A percentile compares a stretch with the other conserved stretches of the same genome.
These are phyloP conservation scores for Xiphydria camelus DNA, from an alignment of 2,888 invertebrate species.

Conservation along the genomic window DNA sequence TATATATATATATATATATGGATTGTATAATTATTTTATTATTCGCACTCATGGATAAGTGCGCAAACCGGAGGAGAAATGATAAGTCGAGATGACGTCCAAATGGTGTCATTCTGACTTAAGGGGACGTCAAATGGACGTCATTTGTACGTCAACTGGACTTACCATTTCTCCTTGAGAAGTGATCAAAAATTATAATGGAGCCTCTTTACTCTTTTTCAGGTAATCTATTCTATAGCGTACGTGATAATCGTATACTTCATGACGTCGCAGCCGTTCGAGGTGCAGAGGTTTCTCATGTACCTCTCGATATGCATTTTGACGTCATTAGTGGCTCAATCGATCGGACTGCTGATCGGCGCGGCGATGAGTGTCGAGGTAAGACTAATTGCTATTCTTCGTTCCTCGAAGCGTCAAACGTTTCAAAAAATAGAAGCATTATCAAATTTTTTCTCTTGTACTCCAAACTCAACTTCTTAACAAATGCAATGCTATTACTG, in stretches of 20 bases:
- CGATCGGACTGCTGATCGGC: slow-evolving; percentile 88
- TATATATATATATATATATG: too few relatives aligned
- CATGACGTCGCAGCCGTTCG: slow-evolving; percentile 94
- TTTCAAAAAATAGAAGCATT: not conserved
- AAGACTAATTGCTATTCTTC: slow-evolving; percentile 29
- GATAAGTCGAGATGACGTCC: too few relatives aligned
- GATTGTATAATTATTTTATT: too few relatives aligned
- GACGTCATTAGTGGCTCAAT: slow-evolving; percentile 90
- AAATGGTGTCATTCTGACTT: too few relatives aligned
- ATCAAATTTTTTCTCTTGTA: not conserved
- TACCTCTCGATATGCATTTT: slow-evolving; percentile 76
- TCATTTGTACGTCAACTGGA: not conserved
- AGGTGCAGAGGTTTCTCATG: slow-evolving; percentile 79
- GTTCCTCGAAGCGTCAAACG: too few relatives aligned
- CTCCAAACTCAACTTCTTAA: not conserved
- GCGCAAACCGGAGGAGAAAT: too few relatives aligned
- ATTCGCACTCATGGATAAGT: too few relatives aligned
- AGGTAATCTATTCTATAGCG: slow-evolving; percentile 55
- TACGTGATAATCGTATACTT: slow-evolving; percentile 82
- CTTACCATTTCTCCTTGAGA: too few relatives aligned
- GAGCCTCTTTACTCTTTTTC: slow-evolving; percentile 21
- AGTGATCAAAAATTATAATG: not conserved
- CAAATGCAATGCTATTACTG: not conserved
- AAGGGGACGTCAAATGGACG: too few relatives aligned
- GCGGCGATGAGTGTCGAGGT: slow-evolving; percentile 88